Percentiles rank a stretch among this genome's conserved stretches.
These are phyloP conservation scores for Erebia epiphron DNA, from an alignment of 2,888 invertebrate genomes.

Conservation along the genomic window DNA sequence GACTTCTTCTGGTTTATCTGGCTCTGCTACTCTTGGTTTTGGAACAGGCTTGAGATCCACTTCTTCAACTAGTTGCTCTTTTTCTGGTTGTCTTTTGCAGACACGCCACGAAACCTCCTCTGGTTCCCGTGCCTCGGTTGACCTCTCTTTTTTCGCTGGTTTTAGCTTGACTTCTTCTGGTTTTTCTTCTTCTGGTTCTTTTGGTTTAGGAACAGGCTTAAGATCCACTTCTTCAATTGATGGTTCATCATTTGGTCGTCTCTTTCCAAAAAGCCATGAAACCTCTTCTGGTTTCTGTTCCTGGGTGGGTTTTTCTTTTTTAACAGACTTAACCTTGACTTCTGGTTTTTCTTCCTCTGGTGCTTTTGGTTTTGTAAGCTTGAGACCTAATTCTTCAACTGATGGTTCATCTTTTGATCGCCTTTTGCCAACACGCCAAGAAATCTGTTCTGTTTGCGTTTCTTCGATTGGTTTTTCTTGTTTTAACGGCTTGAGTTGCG, in stretches of 20 bases:
- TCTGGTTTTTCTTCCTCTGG: conserved; percentile 51
- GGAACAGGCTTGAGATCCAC: conserved; percentile 68
- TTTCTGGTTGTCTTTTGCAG: conserved; percentile 53
- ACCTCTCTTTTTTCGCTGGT: conserved; percentile 52
- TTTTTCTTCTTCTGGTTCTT: conserved; percentile 52
- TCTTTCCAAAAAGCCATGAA: conserved; percentile 55
- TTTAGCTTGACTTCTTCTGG: conserved; percentile 72
- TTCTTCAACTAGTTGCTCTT: conserved; percentile 61
- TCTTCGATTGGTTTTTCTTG: conserved; percentile 47
- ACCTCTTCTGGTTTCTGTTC: conserved; percentile 47
- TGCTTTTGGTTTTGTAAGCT: conserved; percentile 53
- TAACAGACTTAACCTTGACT: conserved; percentile 31
- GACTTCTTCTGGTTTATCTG: conserved; percentile 62
- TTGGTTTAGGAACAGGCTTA: conserved; percentile 65
- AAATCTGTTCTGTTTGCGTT: conserved; percentile 55
- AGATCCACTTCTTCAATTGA: conserved; percentile 68
- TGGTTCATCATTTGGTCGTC: conserved; percentile 57
- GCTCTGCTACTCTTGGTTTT: conserved; percentile 55
- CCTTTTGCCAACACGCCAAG: conserved; percentile 61
- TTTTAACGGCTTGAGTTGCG: conserved; percentile 54
- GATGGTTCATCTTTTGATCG: neutral
- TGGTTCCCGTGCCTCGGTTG: conserved; percentile 18
- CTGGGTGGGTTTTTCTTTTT: conserved; percentile 50
- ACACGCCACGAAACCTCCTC: conserved; percentile 47
- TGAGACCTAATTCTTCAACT: neutral